These are phyloP conservation scores for Colistium nudipinnis DNA, from an alignment of 2,113 vertebrate species.

Conservation along the genomic window DNA sequence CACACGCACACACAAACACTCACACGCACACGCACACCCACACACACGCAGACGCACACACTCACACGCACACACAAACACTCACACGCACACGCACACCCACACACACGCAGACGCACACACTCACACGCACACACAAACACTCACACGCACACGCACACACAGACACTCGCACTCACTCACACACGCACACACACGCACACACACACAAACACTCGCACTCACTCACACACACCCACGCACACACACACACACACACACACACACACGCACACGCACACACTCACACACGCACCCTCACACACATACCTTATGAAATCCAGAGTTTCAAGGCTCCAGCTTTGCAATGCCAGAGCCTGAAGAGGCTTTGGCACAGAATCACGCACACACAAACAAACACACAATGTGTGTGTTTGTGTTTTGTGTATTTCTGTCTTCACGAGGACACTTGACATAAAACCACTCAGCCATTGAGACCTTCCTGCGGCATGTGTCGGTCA, in stretches of 20 bases:
- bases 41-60: constrained; percentile 6
- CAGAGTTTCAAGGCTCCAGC: constrained; percentile 11
- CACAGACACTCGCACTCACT: constrained; percentile 8
- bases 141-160: constrained; percentile 2
- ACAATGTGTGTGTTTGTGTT: too few relatives aligned
- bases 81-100: too few relatives aligned
- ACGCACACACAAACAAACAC: background rate
- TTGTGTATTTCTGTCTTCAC: too few relatives aligned
- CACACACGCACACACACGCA: background rate
- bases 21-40: constrained; percentile 1
- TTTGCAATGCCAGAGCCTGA: constrained; percentile 2
- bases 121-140: background rate
- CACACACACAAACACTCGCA: background rate
- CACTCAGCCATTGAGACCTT: constrained; percentile 5
- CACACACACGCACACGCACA: constrained; percentile 7
- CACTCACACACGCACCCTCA: background rate
- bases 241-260: constrained; percentile 6
- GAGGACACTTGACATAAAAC: too few relatives aligned
- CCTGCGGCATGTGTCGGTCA: constrained; percentile 22
- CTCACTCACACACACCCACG: background rate
- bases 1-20: constrained; percentile 3
- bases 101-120: too few relatives aligned
- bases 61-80: background rate
- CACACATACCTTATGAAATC: background rate
- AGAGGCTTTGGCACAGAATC: background rate